Conservation (phyloP, 2,888 invertebrate species). For the Bellardia pandia region DNA sequence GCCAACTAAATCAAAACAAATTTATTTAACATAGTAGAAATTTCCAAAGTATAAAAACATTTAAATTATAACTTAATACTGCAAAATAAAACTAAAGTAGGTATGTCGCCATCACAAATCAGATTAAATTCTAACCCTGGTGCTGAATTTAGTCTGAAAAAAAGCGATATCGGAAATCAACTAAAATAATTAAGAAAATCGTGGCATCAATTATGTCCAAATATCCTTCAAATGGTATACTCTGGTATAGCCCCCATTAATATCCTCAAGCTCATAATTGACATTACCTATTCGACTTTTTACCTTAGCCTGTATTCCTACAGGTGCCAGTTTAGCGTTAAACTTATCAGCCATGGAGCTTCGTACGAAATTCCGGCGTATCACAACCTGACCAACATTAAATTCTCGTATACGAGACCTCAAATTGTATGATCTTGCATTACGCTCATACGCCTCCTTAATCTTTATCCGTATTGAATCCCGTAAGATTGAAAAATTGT, state of each 20-base stretch:
- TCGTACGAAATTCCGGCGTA: not conserved
- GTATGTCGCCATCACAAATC: too few relatives aligned
- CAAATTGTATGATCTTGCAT: not conserved
- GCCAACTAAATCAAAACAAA: too few relatives aligned
- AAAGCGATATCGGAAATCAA: too few relatives aligned
- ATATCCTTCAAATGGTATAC: not conserved
- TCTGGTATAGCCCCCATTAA: not conserved
- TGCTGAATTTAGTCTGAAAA: too few relatives aligned
- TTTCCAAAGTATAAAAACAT: too few relatives aligned
- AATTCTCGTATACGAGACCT: not conserved
- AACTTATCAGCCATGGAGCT: too few relatives aligned
- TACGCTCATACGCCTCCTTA: not conserved
- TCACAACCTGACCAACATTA: not conserved
- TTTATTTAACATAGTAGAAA: too few relatives aligned
- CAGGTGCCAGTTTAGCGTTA: not conserved
- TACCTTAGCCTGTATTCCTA: not conserved
- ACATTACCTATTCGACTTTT: not conserved
- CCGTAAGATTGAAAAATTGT: not conserved
- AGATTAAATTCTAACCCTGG: too few relatives aligned
- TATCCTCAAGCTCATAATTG: not conserved
- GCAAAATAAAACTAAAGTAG: too few relatives aligned
- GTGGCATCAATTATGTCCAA: not conserved
- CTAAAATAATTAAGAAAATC: too few relatives aligned
- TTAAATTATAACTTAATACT: too few relatives aligned
- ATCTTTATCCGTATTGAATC: not conserved